Evolutionary conservation across 2,888 invertebrate species (phyloP), one percentile per base, ranked within the genome.

Genomic region (Erebia ligea): DNA sequence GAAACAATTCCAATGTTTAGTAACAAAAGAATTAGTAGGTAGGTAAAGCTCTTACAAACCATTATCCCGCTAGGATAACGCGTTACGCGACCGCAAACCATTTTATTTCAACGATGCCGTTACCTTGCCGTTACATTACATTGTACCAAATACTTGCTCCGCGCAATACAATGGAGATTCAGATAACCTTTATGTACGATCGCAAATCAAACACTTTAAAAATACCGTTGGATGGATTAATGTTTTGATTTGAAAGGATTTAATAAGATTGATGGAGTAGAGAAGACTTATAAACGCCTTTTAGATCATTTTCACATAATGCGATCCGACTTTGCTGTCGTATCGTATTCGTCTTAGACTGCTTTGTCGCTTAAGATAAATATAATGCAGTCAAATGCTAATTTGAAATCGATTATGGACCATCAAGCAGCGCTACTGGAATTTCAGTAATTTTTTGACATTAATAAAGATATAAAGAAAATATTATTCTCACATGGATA

Each of bases 171-270:
- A 62, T 62, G 17, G 48, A 21, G 5, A 19, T 48, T 62, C 62
- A 21, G 62, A 62, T 48, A 21, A 62, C 62, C 48, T 62, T 48
- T 62, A 19, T 13, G 6, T 21, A 48, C 13, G 45, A 62, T 48
- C 62, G 62, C 62, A 62, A 62, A 62, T 48, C 48, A 62, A 62
- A 21, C 62, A 59, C 40, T 40, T 17, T 19, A 40, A 59, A 57
- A 61, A 21, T 62, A 62, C 62, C 62, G 62, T 62, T 62, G 45
- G 6, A 57, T 57, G 3, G 21, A 15, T 15, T 34, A 34, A 57
- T 34, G 34, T 57, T 57, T 10, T 57, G 25, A 48, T 21, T 48
- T 21, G 61, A 21, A 62, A 45, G 61, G 45, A 19, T 61, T 62
- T 48, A 15, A 15, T 45, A 48, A 52, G 21, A 62, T 17, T 45